Conservation (phyloP, 2,797 vertebrate species). For the Leuciscus waleckii region DNA sequence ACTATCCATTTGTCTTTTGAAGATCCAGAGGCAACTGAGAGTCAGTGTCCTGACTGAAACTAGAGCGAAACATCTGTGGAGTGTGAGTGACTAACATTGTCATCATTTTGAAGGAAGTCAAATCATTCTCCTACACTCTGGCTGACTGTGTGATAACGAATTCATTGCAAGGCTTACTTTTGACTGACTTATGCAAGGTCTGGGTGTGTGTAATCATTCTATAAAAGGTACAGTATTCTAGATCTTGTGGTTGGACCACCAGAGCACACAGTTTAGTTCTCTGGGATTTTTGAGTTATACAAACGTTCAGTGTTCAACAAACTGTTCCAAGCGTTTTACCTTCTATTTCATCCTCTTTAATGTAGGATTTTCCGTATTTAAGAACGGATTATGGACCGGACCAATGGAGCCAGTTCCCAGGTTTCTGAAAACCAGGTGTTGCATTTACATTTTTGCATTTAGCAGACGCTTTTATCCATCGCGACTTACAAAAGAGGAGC, state of each 20-base stretch:
- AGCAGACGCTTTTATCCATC: neutral
- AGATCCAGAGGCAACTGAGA: slow-evolving; percentile 28
- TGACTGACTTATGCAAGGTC: slow-evolving; percentile 14
- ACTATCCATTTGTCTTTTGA: slow-evolving; percentile 37
- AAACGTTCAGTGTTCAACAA: neutral
- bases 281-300: slow-evolving; percentile 19
- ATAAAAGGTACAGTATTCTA: slow-evolving; percentile 23
- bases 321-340: neutral
- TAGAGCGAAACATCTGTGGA: slow-evolving; percentile 33
- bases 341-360: neutral
- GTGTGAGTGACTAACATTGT: slow-evolving; percentile 53
- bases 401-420: neutral
- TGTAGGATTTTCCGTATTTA: neutral
- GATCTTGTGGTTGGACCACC: slow-evolving; percentile 49
- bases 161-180: slow-evolving; percentile 9
- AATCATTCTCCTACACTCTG: neutral
- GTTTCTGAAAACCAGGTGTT: neutral
- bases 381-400: neutral
- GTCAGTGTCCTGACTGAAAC: slow-evolving; percentile 47
- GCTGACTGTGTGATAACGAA: slow-evolving; percentile 15
- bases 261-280: slow-evolving; percentile 25
- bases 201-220: slow-evolving; percentile 46
- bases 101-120: neutral
- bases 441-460: neutral
- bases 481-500: neutral